Base-by-base conservation (phyloP, 2,888 invertebrate genomes). In the Latrodectus hesperus region DNA sequence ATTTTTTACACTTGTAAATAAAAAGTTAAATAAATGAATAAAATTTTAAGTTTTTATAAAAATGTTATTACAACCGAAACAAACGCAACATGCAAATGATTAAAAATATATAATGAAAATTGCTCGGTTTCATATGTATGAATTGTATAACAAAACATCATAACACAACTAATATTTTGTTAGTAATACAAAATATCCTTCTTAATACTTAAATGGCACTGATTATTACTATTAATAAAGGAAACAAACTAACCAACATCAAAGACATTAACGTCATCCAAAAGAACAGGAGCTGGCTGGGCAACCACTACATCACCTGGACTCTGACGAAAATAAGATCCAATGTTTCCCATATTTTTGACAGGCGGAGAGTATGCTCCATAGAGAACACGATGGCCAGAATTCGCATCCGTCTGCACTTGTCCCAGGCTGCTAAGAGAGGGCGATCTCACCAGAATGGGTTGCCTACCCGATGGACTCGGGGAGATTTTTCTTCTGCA, bases 401-500 rank as follows among this genome's bases (percentile, higher is more conserved):
- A 82, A 64, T 38, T 71, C 52, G 76, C 65, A 60, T 88, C 88
- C 12, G 52, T 73, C 9, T 78, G 88, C 16, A 87, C 65, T 65
- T 87, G 87, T 9, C 77, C 77, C 22, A 88, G 38, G 26, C 83
- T 82, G 16, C 74, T 88, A 14, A 88, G 80, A 64, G 88, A 88
- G 6, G 88, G 88, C 3, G 88, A 88, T 8, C 88, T 64, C 10
- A 88, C 88, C 22, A 88, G 67, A 52, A 88, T 88, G 1, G 88
- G 88, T 49, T 88, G 76, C 12, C 76, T 72, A n/a, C 84, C 84
- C 4, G 68, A 38, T 14, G 84, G 79, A 49, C 73, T 52, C n/a
- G 88, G 88, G 84, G 80, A 88, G 79, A 88, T 78, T 49, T 88
- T 88, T 51, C 88, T 83, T 80, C 88, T 88, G 65, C 0, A 76